Evolutionary conservation across 2,797 vertebrate species (phyloP), one percentile per base, ranked within the genome.

Genomic region (Galago senegalensis): DNA sequence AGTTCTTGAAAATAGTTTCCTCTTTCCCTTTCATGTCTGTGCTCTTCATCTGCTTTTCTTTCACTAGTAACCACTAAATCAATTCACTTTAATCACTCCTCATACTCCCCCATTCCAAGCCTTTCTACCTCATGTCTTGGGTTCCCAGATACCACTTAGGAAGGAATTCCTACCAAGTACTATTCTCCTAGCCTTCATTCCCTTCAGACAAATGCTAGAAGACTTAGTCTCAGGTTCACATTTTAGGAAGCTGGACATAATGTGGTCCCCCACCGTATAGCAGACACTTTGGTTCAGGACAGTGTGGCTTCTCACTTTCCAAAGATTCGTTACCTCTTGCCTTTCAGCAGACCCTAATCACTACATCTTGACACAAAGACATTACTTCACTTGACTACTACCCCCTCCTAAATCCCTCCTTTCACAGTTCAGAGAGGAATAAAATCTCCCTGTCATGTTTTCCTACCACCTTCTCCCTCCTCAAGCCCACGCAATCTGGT

Each of bases 1-100:
- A 88, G 40, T 46, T 91, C 77, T 91, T 89, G 76, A 96, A 94
- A 60, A 83, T 14, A 73, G 21, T 84, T 90, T 89, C 53, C n/a
- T 80, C 21, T 90, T 92, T 83, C 40, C 11, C 75, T 53, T 70
- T 93, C 72, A 46, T 23, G 29, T 46, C 43, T 93, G 82, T 80
- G 46, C 49, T 87, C 25, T 92, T 88, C 76, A 40, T 77, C 40
- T 85, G 53, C 43, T 92, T 93, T 93, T 81, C 25, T 43, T 96
- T 89, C 21, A 63, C 43, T 63, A 27, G 58, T 70, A 89, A 27
- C 21, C 58, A 53, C 23, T 87, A 89, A 94, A 85, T 92, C 31
- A 91, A 46, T 87, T 87, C 31, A 53, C 56, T 92, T 79, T 80
- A 63, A 65, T 88, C 17, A 29, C 21, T 87, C 65, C 70, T 58